These are phyloP conservation scores for Machaerirhynchus nigripectus DNA, from an alignment of 2,113 vertebrate genomes.

Conservation along the genomic window DNA sequence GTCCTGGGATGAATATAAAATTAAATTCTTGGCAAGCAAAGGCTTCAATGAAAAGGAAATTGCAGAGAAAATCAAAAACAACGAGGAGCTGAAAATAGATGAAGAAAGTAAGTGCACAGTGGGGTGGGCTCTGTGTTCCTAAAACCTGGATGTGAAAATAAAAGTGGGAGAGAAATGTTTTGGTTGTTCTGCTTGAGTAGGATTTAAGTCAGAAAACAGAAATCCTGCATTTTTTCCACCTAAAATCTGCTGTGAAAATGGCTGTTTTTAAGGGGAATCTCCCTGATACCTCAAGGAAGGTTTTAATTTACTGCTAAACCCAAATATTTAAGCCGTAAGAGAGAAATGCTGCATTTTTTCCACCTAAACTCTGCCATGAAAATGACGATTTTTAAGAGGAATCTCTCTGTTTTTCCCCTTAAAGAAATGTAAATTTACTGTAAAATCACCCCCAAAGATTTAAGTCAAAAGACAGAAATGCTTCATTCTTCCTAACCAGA, in stretches of 20 bases:
- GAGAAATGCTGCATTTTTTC: not conserved
- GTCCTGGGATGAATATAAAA: constrained; percentile 92
- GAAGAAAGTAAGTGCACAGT: constrained; percentile 89
- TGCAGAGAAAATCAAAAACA: constrained; percentile 86
- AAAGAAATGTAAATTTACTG: not conserved
- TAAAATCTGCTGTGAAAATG: not conserved
- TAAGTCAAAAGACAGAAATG: not conserved
- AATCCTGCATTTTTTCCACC: not conserved
- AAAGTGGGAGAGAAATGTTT: not conserved
- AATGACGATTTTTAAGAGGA: not conserved
- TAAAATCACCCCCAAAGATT: not conserved
- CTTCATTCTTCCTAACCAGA: not conserved
- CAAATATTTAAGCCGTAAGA: not conserved
- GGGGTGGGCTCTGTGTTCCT: not conserved
- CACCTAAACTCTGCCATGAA: not conserved
- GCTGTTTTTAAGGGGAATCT: not conserved
- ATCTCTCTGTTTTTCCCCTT: not conserved
- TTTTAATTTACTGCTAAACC: not conserved
- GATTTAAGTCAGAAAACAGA: not conserved
- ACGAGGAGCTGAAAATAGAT: constrained; percentile 90
- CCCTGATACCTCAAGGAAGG: not conserved
- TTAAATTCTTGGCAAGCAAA: constrained; percentile 93
- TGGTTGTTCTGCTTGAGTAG: not conserved
- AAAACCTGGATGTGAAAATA: not conserved
- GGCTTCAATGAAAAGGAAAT: constrained; percentile 89